A percentile compares a stretch with the other conserved stretches of the same genome.
These are phyloP conservation scores for Paguma larvata DNA, from an alignment of 2,797 vertebrate species.

Conservation along the genomic window DNA sequence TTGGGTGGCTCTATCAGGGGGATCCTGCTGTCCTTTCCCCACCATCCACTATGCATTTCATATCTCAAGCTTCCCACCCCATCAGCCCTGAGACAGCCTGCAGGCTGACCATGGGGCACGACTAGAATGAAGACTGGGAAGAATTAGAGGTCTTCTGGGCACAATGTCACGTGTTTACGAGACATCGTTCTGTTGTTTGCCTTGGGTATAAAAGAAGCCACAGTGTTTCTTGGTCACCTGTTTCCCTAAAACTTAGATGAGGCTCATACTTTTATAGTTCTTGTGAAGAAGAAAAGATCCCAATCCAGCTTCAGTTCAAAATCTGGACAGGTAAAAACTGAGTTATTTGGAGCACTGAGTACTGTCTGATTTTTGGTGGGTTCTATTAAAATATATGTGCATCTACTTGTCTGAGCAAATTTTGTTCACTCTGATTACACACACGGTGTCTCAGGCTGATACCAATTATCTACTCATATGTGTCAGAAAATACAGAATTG, in stretches of 20 bases:
- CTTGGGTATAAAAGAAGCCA: background rate
- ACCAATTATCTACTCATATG: background rate
- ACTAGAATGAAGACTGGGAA: background rate
- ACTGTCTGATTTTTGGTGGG: background rate
- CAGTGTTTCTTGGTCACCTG: background rate
- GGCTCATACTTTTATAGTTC: background rate
- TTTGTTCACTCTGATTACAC: background rate
- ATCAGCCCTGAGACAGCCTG: background rate
- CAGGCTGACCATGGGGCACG: background rate
- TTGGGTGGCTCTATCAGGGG: background rate
- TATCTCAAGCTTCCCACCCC: background rate
- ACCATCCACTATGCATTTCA: background rate
- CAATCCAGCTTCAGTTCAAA: background rate
- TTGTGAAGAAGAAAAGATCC: background rate
- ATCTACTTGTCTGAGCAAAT: background rate
- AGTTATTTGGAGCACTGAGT: background rate
- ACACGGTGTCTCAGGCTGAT: background rate
- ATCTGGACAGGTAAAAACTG: background rate
- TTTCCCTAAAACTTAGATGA: background rate
- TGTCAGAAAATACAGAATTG: background rate
- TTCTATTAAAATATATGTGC: background rate
- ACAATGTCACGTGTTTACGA: background rate
- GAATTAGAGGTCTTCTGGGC: background rate
- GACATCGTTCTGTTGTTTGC: background rate
- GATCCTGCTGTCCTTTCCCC: background rate